phyloP scores from a whole-genome alignment of 2,113 vertebrate species.

The Lepus timidus region DNA sequence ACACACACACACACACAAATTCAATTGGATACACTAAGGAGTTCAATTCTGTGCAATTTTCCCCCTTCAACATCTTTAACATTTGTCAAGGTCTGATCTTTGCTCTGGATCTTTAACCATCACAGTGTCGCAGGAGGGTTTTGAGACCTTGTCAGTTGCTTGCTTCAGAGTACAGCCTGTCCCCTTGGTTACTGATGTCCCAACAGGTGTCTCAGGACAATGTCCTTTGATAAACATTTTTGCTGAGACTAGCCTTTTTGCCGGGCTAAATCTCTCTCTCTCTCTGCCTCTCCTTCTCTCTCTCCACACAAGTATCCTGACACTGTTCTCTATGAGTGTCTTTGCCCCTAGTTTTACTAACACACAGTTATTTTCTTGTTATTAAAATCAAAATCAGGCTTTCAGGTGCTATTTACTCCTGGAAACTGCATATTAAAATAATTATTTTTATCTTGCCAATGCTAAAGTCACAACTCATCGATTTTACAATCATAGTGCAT shows the following conservation, averaged over 20 bases:
- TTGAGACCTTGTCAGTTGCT: background rate
- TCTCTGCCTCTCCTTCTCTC: rapidly evolving
- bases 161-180: background rate
- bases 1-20: background rate
- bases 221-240: background rate
- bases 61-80: background rate
- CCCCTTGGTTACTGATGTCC: background rate
- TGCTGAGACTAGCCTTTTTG: background rate
- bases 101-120: background rate
- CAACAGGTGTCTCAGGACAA: background rate
- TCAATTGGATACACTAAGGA: background rate
- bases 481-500: background rate
- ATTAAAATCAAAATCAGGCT: slow-evolving; percentile 64
- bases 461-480: slow-evolving; percentile 49
- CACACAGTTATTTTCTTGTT: slow-evolving; percentile 55
- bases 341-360: slow-evolving; percentile 39
- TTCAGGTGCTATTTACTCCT: slow-evolving; percentile 67
- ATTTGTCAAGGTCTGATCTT: background rate
- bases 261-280: background rate
- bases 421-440: slow-evolving; percentile 67
- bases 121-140: background rate
- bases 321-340: background rate
- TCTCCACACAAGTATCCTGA: background rate
- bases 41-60: background rate
- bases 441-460: slow-evolving; percentile 67